Conservation (phyloP, 2,888 invertebrate genomes). For the Myathropa florea region DNA sequence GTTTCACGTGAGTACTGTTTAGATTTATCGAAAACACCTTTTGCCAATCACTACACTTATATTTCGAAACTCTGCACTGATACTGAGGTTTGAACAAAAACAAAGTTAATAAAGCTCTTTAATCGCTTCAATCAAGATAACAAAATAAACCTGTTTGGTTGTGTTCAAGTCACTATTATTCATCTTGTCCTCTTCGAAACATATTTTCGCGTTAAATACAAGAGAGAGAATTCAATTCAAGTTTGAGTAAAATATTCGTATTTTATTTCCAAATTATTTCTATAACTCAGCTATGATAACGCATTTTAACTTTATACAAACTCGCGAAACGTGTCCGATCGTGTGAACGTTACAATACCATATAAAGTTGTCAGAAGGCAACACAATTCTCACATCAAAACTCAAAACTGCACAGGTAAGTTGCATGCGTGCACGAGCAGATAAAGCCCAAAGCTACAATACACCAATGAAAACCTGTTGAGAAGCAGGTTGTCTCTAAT, state of each 20-base stretch:
- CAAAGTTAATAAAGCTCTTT: conserved; percentile 16
- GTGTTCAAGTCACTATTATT: conserved; percentile 17
- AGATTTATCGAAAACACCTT: conserved; percentile 35
- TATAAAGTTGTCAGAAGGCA: conserved; percentile 24
- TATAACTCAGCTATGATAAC: background rate
- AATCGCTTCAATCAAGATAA: conserved; percentile 13
- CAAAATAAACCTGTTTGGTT: conserved; percentile 41
- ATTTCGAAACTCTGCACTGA: conserved; percentile 54
- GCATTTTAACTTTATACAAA: conserved; percentile 3
- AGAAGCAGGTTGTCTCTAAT: conserved; percentile 48
- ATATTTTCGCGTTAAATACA: conserved; percentile 30
- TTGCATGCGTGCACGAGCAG: conserved; percentile 42
- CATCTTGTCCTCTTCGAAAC: conserved; percentile 20
- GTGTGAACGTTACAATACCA: background rate
- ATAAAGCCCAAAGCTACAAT: background rate
- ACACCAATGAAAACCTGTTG: conserved; percentile 49
- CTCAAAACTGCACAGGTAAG: conserved; percentile 44
- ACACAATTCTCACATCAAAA: conserved; percentile 1
- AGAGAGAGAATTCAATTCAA: background rate
- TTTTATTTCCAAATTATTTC: background rate
- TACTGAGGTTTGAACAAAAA: conserved; percentile 35
- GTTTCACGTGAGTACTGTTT: conserved; percentile 13
- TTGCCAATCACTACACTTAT: conserved; percentile 19
- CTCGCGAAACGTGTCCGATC: conserved; percentile 23
- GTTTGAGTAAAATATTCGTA: background rate